Percentiles rank a stretch among this genome's conserved stretches.
Conservation (phyloP, 2,888 invertebrate species). For the Agriopis aurantiaria region DNA sequence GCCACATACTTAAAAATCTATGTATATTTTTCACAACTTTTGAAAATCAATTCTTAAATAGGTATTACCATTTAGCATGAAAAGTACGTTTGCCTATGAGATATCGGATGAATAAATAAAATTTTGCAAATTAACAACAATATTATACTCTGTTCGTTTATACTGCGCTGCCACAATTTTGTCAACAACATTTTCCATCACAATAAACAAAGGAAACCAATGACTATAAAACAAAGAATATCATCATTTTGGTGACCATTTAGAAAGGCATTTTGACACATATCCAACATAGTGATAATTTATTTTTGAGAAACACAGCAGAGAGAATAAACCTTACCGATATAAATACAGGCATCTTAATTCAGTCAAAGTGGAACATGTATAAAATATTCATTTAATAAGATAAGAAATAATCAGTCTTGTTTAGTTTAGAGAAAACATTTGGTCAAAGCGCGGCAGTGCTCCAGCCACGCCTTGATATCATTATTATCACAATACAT, state of each 20-base stretch:
- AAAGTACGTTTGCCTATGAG: slow-evolving; percentile 78
- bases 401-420: slow-evolving; percentile 88
- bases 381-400: slow-evolving; percentile 86
- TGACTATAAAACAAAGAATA: slow-evolving; percentile 73
- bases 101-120: slow-evolving; percentile 82
- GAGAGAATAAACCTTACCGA: slow-evolving; percentile 78
- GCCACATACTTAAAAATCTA: slow-evolving; percentile 87
- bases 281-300: slow-evolving; percentile 85
- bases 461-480: slow-evolving; percentile 66
- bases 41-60: slow-evolving; percentile 76
- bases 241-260: slow-evolving; percentile 81
- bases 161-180: slow-evolving; percentile 82
- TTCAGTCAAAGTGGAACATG: slow-evolving; percentile 85
- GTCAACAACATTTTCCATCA: slow-evolving; percentile 85
- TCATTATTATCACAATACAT: slow-evolving; percentile 84
- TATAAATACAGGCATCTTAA: slow-evolving; percentile 84
- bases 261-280: slow-evolving; percentile 86
- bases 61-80: slow-evolving; percentile 68
- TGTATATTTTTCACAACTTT: slow-evolving; percentile 85
- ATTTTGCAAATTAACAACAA: slow-evolving; percentile 85
- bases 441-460: slow-evolving; percentile 76
- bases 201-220: slow-evolving; percentile 79
- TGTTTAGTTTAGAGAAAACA: slow-evolving; percentile 87
- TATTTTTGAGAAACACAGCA: slow-evolving; percentile 77
- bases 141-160: slow-evolving; percentile 75